Base-by-base conservation (phyloP, 2,888 invertebrate species). In the Lycocerus yunnanus region DNA sequence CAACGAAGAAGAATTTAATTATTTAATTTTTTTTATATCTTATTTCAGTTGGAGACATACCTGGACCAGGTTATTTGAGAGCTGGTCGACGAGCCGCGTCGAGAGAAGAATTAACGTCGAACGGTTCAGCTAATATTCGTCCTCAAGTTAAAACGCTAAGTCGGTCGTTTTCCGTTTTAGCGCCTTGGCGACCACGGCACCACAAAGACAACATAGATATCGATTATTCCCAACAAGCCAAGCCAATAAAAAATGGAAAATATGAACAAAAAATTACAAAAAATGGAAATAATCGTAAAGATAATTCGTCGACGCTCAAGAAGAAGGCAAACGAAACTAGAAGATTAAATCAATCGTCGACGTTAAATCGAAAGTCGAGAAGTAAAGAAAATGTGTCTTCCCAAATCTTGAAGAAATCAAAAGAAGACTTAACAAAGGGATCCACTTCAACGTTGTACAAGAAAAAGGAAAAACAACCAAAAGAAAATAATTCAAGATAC, bases 151-250 rank as follows among this genome's bases (percentile, higher is more conserved):
- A 92, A 80, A 94, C 92, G 63, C 91, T 95, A 18, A 94, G 95
- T 11, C 89, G 93, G 67, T 95, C 94, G 76, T 94, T 95, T 81
- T 95, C 95, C 3, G 92, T 95, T 80, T 89, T 95, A 83, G 94
- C 95, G 0, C 95, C 95, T 3, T 95, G 95, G 95, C 92, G 92
- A 75, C 95, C 95, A 2, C 90, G 92, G 78, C 92, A 93, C 82
- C 90, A 91, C 82, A 90, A 89, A 82, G 94, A 94, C 81, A 91
- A 91, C 70, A 91, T 92, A 83, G 94, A 95, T 87, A 93, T 94
- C 18, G 94, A 94, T 84, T 94, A 94, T 87, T 93, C 93, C 13
- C 94, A 94, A 82, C 89, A 90, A 82, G 88, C 87, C 71, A 87
- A 88, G 81, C 88, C 82, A 68, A 81, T 83, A 59, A 85, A 85